These are phyloP conservation scores for Cryptus viduatorius DNA, from an alignment of 2,888 invertebrate genomes.

Conservation along the genomic window DNA sequence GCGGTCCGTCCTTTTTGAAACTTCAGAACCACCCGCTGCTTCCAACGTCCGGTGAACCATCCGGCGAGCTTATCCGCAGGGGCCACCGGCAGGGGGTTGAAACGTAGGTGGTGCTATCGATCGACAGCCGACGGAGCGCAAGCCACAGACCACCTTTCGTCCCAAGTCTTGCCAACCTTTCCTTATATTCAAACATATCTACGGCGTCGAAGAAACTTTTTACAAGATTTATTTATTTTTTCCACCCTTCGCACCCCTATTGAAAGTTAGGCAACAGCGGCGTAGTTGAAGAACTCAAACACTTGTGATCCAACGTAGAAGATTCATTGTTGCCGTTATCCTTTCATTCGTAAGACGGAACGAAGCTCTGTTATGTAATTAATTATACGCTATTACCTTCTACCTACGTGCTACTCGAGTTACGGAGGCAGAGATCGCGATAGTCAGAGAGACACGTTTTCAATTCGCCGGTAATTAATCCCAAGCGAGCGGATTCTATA, in stretches of 20 bases:
- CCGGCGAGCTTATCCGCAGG: slow-evolving; percentile 46
- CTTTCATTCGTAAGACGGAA: background rate
- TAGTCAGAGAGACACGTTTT: slow-evolving; percentile 56
- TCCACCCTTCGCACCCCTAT: background rate
- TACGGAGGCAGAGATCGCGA: background rate
- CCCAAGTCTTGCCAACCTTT: slow-evolving; percentile 5
- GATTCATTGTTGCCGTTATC: background rate
- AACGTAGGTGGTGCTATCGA: slow-evolving; percentile 54
- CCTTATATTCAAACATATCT: slow-evolving; percentile 17
- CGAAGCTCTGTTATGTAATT: slow-evolving; percentile 13
- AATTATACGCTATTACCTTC: slow-evolving; percentile 34
- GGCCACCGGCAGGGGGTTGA: slow-evolving; percentile 18
- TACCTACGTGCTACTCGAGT: slow-evolving; percentile 3
- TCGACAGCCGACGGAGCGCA: slow-evolving; percentile 22
- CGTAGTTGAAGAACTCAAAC: background rate
- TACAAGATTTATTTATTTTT: background rate
- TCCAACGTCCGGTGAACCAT: slow-evolving; percentile 53
- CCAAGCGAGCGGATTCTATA: slow-evolving; percentile 38
- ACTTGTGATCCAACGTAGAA: too few relatives aligned
- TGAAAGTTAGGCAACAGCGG: background rate
- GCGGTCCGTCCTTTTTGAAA: background rate
- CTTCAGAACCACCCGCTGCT: slow-evolving; percentile 14
- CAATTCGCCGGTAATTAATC: slow-evolving; percentile 61
- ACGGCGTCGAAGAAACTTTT: background rate
- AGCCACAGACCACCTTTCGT: slow-evolving; percentile 20